These are phyloP conservation scores for Nibea coibor DNA, from an alignment of 2,113 vertebrate genomes.

Conservation along the genomic window DNA sequence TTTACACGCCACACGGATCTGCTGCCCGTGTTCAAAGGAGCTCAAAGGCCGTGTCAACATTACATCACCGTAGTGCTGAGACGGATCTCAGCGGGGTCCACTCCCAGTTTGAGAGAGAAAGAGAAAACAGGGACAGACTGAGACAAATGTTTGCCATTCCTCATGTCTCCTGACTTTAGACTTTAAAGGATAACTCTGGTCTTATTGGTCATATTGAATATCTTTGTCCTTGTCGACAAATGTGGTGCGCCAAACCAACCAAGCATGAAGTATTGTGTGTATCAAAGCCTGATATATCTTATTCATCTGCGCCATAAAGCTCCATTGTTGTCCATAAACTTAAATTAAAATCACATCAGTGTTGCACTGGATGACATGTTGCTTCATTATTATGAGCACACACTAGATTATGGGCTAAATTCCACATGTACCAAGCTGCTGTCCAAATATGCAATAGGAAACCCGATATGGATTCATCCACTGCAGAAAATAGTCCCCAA, in stretches of 20 bases:
- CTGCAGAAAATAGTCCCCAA: not conserved
- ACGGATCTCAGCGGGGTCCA: slow-evolving; percentile 26
- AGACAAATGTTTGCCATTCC: slow-evolving; percentile 21
- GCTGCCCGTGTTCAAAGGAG: slow-evolving; percentile 30
- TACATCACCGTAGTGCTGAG: slow-evolving; percentile 27
- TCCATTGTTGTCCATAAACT: not conserved
- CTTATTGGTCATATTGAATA: not conserved
- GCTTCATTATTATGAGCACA: not conserved
- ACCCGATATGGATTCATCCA: not conserved
- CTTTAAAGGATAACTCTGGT: not conserved
- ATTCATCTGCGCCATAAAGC: not conserved
- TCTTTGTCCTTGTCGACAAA: not conserved
- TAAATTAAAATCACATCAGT: not conserved
- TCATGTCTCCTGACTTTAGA: slow-evolving; percentile 1
- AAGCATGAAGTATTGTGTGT: not conserved
- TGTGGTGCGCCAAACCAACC: not conserved
- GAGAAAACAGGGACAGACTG: slow-evolving; percentile 20
- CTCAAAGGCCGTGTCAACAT: slow-evolving; percentile 57
- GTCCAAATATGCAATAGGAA: not conserved
- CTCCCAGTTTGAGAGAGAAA: slow-evolving; percentile 18
- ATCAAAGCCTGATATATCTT: not conserved
- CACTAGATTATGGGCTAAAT: not conserved
- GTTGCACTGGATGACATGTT: not conserved
- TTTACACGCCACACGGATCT: slow-evolving; percentile 20
- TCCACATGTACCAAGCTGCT: not conserved